Percentiles rank a stretch among this genome's conserved stretches.
Conservation (phyloP, 2,888 invertebrate species). For the Rotaria sp. region DNA sequence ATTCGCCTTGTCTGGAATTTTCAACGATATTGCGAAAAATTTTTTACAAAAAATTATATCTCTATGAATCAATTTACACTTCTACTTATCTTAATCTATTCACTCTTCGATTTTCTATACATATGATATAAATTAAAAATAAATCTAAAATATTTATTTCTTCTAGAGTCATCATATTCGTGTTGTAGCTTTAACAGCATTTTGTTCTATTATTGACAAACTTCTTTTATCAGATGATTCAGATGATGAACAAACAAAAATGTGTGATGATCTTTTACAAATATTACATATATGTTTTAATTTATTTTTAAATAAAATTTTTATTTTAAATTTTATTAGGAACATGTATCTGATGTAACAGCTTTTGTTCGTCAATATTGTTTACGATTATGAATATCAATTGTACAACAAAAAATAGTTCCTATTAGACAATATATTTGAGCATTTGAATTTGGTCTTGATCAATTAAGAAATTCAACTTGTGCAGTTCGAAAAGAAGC, state of each 20-base stretch:
- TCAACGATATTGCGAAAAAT: too few species aligned
- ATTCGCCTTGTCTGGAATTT: too few species aligned
- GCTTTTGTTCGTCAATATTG: background rate
- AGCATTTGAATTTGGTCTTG: constrained; percentile 24
- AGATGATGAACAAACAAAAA: constrained; percentile 10
- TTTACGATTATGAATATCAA: background rate
- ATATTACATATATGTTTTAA: background rate
- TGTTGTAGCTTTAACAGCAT: constrained; percentile 1
- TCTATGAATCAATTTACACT: too few species aligned
- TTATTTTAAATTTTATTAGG: background rate
- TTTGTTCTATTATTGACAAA: background rate
- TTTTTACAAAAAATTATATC: too few species aligned
- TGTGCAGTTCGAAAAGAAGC: constrained; percentile 23
- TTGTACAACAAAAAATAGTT: background rate
- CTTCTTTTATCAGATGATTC: background rate
- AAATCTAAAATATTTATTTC: background rate
- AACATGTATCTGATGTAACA: constrained; percentile 5
- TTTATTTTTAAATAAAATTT: background rate
- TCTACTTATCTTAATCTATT: too few species aligned
- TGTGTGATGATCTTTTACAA: background rate
- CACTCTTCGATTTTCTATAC: too few species aligned
- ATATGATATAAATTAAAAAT: too few species aligned
- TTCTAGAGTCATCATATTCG: constrained; percentile 27
- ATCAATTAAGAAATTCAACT: constrained; percentile 5
- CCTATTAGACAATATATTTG: constrained; percentile 4